Base-by-base conservation (phyloP, 2,113 vertebrate genomes). In the Philantomba maxwellii region DNA sequence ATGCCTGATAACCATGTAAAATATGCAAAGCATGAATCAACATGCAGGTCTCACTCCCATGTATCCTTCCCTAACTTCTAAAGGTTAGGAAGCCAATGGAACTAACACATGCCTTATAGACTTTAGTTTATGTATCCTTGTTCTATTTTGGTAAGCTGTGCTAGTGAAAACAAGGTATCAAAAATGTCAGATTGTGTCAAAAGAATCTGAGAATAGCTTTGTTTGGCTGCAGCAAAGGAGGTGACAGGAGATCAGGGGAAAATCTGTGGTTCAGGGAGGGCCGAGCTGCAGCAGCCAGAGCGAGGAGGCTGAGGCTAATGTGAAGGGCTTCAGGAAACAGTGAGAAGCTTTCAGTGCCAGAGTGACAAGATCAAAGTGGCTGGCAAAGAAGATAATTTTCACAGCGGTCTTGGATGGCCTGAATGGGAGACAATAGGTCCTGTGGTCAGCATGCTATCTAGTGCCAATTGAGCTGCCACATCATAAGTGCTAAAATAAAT, bases 361-460 rank as follows among this genome's bases (percentile, higher is more conserved):
- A 86, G 33, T 93, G 96, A 94, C 81, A 77, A 66, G 81, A 55
- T 95, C 95, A 57, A 89, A 96, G 86, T 33, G n/a, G 55, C 75
- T 78, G 60, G 45, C 62, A 58, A 78, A 58, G 70, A 82, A 80
- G 94, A 51, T 30, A 39, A 90, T 96, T 96, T 96, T 84, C 90
- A 66, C 90, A 93, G 96, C 1, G 0, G 49, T 78, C 89, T 73
- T 73, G 58, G 90, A 75, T 23, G 47, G 90, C 70, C 70, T 73
- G 57, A 77, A 58, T 17, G 51, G 84, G 82, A 88, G 55, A 62
- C 82, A 58, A 39, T 25, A 77, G 95, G 62, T 57, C 86, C 49
- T 43, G 62, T 0, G 33, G 86, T 85, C 81, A 88, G 77, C 47
- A 6, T 13, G 93, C 81, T 92, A 10, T 43, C 81, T 36, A 28